These are phyloP conservation scores for Psophia crepitans DNA, from an alignment of 2,113 vertebrate genomes.

Conservation along the genomic window DNA sequence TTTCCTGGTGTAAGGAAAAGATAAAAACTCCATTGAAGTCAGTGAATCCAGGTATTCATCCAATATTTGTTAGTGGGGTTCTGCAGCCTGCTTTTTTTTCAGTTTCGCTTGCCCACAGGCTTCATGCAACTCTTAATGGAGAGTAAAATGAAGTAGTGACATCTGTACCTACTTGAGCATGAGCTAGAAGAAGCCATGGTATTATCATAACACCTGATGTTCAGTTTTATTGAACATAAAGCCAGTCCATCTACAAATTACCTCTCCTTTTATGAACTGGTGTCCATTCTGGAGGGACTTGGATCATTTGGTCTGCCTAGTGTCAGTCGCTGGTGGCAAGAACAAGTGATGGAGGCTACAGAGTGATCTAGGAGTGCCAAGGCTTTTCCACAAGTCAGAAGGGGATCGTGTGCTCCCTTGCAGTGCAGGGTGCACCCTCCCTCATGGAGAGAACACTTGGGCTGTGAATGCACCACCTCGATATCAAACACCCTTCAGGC, in stretches of 20 bases:
- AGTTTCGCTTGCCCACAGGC: neutral
- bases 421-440: neutral
- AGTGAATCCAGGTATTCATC: neutral
- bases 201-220: neutral
- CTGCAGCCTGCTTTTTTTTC: neutral
- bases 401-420: neutral
- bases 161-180: neutral
- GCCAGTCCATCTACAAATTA: neutral
- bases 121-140: neutral
- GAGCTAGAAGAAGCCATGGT: neutral
- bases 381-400: neutral
- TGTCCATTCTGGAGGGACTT: neutral
- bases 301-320: neutral
- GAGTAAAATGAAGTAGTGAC: neutral
- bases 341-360: neutral
- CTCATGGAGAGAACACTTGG: accelerated
- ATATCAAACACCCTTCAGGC: neutral
- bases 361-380: neutral
- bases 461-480: neutral
- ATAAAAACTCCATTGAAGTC: neutral
- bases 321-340: neutral
- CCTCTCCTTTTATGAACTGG: neutral
- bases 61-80: neutral
- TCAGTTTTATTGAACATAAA: neutral
- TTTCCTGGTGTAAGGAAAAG: neutral